These are phyloP conservation scores for Clusia tigrina DNA, from an alignment of 2,888 invertebrate genomes.

Conservation along the genomic window DNA sequence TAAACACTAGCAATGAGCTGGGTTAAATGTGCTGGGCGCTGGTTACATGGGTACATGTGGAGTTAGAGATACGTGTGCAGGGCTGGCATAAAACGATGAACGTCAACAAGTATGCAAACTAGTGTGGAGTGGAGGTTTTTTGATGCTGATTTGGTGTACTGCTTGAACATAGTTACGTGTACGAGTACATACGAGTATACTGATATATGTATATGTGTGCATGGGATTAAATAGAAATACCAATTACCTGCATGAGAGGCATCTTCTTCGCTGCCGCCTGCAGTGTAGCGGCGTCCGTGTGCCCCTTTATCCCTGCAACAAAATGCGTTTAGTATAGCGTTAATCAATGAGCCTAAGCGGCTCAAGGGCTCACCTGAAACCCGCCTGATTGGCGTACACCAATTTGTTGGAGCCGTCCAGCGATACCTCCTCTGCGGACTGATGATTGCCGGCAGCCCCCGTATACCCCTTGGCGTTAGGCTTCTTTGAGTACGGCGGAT, in stretches of 20 bases:
- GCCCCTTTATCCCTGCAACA: conserved; percentile 79
- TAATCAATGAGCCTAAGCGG: neutral
- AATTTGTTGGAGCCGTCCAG: conserved; percentile 84
- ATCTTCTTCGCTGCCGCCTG: conserved; percentile 80
- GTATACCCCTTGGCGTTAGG: conserved; percentile 77
- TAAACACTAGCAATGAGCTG: conserved; percentile 4
- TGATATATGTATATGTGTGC: neutral
- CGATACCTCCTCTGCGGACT: conserved; percentile 80
- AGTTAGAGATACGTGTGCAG: no score
- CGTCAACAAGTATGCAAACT: conserved; percentile 28
- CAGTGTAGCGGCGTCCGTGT: conserved; percentile 77
- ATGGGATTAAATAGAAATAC: conserved; percentile 1
- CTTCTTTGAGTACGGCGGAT: conserved; percentile 87
- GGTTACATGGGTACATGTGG: neutral
- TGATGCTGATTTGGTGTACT: no score
- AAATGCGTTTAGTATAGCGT: neutral
- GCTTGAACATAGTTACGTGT: no score
- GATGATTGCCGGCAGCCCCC: conserved; percentile 72
- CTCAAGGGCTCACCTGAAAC: conserved; percentile 72
- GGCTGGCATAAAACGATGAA: conserved; percentile 25
- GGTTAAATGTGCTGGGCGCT: neutral
- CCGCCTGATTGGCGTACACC: conserved; percentile 75
- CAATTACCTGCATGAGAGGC: conserved; percentile 80
- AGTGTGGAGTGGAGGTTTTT: neutral
- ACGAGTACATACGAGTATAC: neutral